phyloP scores from a whole-genome alignment of 2,797 vertebrate species.

The Champsocephalus gunnari region DNA sequence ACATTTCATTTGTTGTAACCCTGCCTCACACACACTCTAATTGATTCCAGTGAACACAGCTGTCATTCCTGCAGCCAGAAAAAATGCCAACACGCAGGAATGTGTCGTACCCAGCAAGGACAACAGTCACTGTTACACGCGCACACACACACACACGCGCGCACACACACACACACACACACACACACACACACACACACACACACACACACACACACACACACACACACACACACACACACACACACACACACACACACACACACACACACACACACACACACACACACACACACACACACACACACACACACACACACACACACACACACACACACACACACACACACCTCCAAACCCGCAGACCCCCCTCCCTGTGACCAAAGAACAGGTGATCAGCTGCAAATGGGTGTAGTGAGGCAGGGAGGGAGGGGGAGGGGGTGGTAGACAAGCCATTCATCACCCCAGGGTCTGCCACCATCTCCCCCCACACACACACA shows the following conservation, averaged over 20 bases:
- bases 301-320: conserved; percentile 3
- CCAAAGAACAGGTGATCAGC: conserved; percentile 76
- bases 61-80: conserved; percentile 9
- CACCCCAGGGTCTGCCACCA: conserved; percentile 42
- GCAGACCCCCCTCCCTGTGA: conserved; percentile 66
- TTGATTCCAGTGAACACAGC: conserved; percentile 24
- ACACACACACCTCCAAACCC: conserved; percentile 15
- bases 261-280: conserved; percentile 3
- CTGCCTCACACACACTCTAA: conserved; percentile 8
- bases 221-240: conserved; percentile 23
- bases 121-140: not conserved
- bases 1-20: not conserved
- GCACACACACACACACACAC: conserved; percentile 5
- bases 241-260: conserved; percentile 32
- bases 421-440: conserved; percentile 1
- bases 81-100: conserved; percentile 17
- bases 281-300: conserved; percentile 8
- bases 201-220: conserved; percentile 27
- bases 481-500: conserved; percentile 7
- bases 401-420: conserved; percentile 62
- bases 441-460: conserved; percentile 63
- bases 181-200: conserved; percentile 14
- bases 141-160: not conserved
- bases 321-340: conserved; percentile 11
- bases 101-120: conserved; percentile 6